Conservation (phyloP, 2,797 vertebrate genomes). For the Cephalopachus bancanus region DNA sequence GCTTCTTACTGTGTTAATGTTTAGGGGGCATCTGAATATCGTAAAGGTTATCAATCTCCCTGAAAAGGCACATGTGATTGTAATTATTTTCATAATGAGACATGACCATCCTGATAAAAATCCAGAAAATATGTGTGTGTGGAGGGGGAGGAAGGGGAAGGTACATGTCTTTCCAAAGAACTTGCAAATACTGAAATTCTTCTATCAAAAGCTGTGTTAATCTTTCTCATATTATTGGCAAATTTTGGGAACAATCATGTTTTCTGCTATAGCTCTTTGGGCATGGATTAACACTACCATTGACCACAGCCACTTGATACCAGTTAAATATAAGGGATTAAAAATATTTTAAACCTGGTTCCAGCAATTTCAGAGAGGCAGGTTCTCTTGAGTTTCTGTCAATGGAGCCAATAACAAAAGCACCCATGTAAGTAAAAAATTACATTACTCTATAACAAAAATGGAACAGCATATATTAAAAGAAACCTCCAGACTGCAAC, state of each 20-base stretch:
- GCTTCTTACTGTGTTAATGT: not conserved
- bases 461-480: slow-evolving; percentile 20
- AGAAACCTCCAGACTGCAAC: not conserved
- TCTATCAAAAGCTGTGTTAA: not conserved
- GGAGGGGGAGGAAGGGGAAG: not conserved
- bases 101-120: not conserved
- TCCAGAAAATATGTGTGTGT: not conserved
- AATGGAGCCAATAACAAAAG: slow-evolving; percentile 11
- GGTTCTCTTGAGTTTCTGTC: not conserved
- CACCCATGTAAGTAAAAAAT: not conserved
- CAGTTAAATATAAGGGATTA: not conserved
- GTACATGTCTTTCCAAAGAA: not conserved
- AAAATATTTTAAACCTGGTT: not conserved
- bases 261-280: not conserved
- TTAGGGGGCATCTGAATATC: not conserved
- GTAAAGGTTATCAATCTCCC: not conserved
- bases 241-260: not conserved
- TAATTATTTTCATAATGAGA: not conserved
- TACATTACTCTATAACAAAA: not conserved
- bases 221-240: not conserved
- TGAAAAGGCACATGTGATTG: not conserved
- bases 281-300: not conserved
- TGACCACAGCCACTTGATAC: not conserved
- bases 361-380: not conserved
- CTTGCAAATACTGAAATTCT: not conserved